These are phyloP conservation scores for Seira sanloemensis DNA, from an alignment of 2,888 invertebrate species.

Conservation along the genomic window DNA sequence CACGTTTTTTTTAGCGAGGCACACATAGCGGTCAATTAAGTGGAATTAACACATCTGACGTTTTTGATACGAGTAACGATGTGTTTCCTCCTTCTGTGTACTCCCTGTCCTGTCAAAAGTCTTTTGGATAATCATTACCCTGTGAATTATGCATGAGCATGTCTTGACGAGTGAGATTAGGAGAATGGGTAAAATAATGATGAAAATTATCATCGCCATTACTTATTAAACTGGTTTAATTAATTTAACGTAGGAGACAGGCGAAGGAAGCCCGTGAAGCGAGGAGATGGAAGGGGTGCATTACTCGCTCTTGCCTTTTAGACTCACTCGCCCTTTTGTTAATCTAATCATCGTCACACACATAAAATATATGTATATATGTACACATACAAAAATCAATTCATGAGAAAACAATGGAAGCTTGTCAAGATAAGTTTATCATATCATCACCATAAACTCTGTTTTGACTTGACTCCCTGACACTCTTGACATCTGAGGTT, in stretches of 20 bases:
- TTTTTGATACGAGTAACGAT: neutral
- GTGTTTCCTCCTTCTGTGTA: slow-evolving; percentile 1
- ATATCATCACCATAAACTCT: slow-evolving; percentile 29
- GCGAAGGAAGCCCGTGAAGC: no score
- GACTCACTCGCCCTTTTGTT: neutral
- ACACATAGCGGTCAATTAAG: neutral
- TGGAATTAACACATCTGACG: slow-evolving; percentile 9
- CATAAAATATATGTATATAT: no score
- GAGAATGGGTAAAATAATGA: slow-evolving; percentile 1
- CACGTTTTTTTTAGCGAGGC: neutral
- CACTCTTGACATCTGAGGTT: slow-evolving; percentile 52
- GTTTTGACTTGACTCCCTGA: slow-evolving; percentile 48
- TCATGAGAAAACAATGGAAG: neutral
- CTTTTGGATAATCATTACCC: neutral
- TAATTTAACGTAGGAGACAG: slow-evolving; percentile 45
- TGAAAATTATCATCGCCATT: slow-evolving; percentile 11
- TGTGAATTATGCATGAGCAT: slow-evolving; percentile 11
- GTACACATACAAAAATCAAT: no score
- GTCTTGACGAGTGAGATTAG: slow-evolving; percentile 7
- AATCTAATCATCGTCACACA: neutral
- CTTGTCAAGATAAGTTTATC: slow-evolving; percentile 49
- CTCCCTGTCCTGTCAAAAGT: neutral
- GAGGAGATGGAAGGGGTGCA: neutral
- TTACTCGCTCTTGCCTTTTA: no score
- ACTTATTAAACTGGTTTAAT: slow-evolving; percentile 55